Conservation (phyloP, 2,113 vertebrate species). For the Oreocharis arfaki region DNA sequence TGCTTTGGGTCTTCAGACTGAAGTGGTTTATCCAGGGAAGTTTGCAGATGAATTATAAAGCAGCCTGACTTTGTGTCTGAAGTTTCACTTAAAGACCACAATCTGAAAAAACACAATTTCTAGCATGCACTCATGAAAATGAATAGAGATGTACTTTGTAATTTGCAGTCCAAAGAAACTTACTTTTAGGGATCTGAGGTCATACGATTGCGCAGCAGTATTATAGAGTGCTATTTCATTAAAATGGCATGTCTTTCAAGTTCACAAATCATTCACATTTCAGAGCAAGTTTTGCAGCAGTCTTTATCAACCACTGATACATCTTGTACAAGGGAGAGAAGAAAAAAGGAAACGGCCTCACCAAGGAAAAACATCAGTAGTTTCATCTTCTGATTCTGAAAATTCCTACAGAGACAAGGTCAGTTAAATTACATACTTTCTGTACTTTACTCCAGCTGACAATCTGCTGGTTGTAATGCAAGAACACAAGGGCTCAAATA, state of each 20-base stretch:
- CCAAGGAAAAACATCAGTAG: neutral
- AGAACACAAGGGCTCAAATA: conserved; percentile 50
- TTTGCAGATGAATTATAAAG: neutral
- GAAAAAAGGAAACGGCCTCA: neutral
- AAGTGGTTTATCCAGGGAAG: neutral
- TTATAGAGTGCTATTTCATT: neutral
- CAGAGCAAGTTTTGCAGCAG: conserved; percentile 19
- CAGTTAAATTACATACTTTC: conserved; percentile 30
- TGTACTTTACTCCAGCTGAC: conserved; percentile 25
- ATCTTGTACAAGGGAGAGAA: neutral
- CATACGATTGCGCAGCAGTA: neutral
- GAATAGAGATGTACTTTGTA: neutral
- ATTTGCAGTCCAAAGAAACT: neutral
- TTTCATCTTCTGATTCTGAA: neutral
- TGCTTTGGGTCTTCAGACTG: neutral
- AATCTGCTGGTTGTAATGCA: conserved; percentile 36
- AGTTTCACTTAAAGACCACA: neutral
- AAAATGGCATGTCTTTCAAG: neutral
- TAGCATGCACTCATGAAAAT: neutral
- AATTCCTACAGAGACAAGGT: conserved; percentile 19
- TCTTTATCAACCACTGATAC: neutral
- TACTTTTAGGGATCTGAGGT: neutral
- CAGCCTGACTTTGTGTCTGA: neutral
- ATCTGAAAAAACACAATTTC: neutral
- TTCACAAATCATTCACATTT: neutral